Percentiles rank a stretch among this genome's conserved stretches.
Conservation (phyloP, 2,113 vertebrate genomes). For the Lophotis ruficrista region DNA sequence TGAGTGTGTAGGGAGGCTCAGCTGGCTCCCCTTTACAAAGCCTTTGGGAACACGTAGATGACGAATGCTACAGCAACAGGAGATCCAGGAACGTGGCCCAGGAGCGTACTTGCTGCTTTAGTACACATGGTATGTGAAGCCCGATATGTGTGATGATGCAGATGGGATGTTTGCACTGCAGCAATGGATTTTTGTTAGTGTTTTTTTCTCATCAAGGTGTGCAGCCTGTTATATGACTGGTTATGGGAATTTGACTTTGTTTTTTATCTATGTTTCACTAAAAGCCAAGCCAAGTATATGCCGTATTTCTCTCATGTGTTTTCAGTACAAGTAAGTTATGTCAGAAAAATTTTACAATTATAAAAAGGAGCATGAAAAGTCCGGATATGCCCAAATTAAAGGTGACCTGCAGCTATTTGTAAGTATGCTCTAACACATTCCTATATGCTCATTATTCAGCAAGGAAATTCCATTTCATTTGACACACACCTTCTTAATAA, state of each 20-base stretch:
- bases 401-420: neutral
- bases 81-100: neutral
- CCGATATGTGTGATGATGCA: neutral
- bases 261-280: neutral
- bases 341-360: neutral
- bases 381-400: neutral
- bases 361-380: neutral
- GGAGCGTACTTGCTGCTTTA: neutral
- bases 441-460: neutral
- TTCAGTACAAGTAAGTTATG: neutral
- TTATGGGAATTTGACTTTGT: neutral
- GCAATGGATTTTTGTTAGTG: neutral
- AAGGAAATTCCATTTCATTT: neutral
- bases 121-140: neutral
- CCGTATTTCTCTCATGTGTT: neutral
- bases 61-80: neutral
- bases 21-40: neutral
- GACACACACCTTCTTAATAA: neutral
- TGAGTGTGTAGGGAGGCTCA: neutral
- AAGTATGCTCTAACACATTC: neutral
- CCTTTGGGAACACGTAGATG: neutral
- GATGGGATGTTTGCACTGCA: neutral
- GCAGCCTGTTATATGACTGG: neutral
- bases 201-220: neutral
- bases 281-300: neutral